Evolutionary conservation across 2,797 vertebrate species (phyloP), one percentile per base, ranked within the genome.

Genomic region (Dryobates pubescens): DNA sequence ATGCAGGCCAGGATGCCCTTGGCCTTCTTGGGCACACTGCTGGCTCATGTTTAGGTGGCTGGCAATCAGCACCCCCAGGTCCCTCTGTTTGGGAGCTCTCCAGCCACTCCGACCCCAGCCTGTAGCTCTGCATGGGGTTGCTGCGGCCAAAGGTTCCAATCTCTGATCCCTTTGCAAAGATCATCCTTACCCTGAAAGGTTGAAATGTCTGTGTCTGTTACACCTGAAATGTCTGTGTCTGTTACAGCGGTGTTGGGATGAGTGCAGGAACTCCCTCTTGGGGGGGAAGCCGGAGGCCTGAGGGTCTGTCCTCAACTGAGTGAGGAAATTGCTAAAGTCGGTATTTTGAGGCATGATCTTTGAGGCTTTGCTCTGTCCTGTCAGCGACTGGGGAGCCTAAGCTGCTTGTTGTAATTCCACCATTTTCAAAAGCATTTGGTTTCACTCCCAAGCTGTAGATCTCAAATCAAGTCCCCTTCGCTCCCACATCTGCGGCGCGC

Each of bases 341-440:
- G 10, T 5, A 47, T 82, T 87, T 79, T 83, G 24, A 26, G 79
- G 29, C 86, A 26, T 57, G 83, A 43, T 74, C 88, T 54, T 51
- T 92, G 88, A 59, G 26, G 81, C 92, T 90, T 93, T 91, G 41
- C 83, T 73, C 63, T 57, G 51, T 61, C 61, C 82, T 91, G 89
- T 68, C 23, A 3, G 26, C 91, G 90, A 65, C 26, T 94, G 8
- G 81, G 45, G 59, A 90, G 80, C 57, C 65, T 88, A 86, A 94
- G 86, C 94, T 73, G 89, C 78, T 92, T 90, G 90, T 62, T 84
- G 64, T 92, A 96, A 95, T 96, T 90, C 91, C 62, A 86, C 94
- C 87, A 89, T 95, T 96, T 93, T 86, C 93, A 78, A 82, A 86
- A 86, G 92, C 92, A 62, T 96, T 96, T 96, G 82, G 72, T 73